Evolutionary conservation across 2,888 invertebrate genomes (phyloP).

Genomic region (Chaetoderma sp.): DNA sequence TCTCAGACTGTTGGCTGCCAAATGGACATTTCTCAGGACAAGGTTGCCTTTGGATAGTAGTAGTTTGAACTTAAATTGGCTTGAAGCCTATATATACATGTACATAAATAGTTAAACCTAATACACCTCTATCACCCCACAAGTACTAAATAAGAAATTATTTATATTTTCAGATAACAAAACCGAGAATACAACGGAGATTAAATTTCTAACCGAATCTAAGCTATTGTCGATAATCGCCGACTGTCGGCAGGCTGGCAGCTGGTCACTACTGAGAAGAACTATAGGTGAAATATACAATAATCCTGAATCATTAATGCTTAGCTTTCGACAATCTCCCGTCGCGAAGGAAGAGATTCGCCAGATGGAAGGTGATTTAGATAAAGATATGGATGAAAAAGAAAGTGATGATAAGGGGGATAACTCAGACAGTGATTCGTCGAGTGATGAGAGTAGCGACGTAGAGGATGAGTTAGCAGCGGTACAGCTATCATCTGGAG

Average conservation of each 20-base stretch:
- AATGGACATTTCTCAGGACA: too few relatives aligned
- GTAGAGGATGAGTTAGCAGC: slow-evolving; percentile 12
- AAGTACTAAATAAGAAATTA: too few relatives aligned
- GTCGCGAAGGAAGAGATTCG: slow-evolving; percentile 78
- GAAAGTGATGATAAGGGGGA: slow-evolving; percentile 54
- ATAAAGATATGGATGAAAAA: slow-evolving; percentile 84
- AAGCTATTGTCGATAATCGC: slow-evolving; percentile 81
- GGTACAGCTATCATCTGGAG: background rate
- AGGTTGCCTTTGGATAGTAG: too few relatives aligned
- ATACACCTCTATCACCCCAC: too few relatives aligned
- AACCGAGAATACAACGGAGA: slow-evolving; percentile 29
- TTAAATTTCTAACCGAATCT: slow-evolving; percentile 78
- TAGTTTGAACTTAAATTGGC: too few relatives aligned
- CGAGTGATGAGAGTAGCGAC: slow-evolving; percentile 14
- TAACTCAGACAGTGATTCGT: slow-evolving; percentile 1
- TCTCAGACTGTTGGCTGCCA: too few relatives aligned
- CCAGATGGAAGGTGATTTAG: slow-evolving; percentile 82
- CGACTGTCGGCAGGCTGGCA: slow-evolving; percentile 78
- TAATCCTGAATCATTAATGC: slow-evolving; percentile 77
- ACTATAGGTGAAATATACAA: slow-evolving; percentile 84
- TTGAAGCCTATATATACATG: too few relatives aligned
- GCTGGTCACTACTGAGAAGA: slow-evolving; percentile 80
- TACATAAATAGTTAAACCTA: too few relatives aligned
- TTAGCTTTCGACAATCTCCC: slow-evolving; percentile 76
- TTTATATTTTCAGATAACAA: too few relatives aligned